Base-by-base conservation (phyloP, 2,113 vertebrate species). In the Halichoeres trimaculatus region DNA sequence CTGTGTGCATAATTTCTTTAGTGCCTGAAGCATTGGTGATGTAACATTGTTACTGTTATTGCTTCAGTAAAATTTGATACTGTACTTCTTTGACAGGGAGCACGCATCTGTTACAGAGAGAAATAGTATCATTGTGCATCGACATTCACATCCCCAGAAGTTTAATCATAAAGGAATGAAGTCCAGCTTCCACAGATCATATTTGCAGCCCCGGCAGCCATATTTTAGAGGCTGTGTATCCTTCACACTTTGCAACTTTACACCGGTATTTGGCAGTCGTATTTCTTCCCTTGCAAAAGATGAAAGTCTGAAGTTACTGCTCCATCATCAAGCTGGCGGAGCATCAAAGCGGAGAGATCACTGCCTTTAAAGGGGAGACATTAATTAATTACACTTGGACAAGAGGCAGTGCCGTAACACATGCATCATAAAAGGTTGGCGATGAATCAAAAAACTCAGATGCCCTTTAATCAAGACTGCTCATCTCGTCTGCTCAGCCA, bases 351-450 rank as follows among this genome's bases (percentile, higher is more conserved):
- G 11, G 7, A 11, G 30, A 20, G 20, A 38, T 55, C 23, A 20
- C 24, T n/a, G 45, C 5, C 26, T 55, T 60, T 24, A 24, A 60
- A 48, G 16, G 10, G 22, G 14, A 34, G 11, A n/a, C 13, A 65
- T 57, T 41, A 34, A 50, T 57, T 17, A 48, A 65, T 65, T 40
- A 50, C 34, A 65, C 22, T 50, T 40, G 16, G 38, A 50, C 16
- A 58, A n/a, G n/a, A 58, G 17, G 16, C 14, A 24, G 30, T 12
- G 22, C 17, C 2, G 1, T 40, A 12, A 19, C 30, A 57, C 17
- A 65, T 38, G 17, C 36, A 48, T 56, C 30, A 36, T 40, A 47
- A 23, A 11, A 48, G 20, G 19, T 3, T 38, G 40, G 12, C 30
- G 9, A n/a, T 43, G 10, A 50, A 51, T 63, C 14, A 5, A 51